A percentile compares a stretch with the other conserved stretches of the same genome.
phyloP scores from a whole-genome alignment of 2,113 vertebrate species.

The Dendrocopos noguchii region DNA sequence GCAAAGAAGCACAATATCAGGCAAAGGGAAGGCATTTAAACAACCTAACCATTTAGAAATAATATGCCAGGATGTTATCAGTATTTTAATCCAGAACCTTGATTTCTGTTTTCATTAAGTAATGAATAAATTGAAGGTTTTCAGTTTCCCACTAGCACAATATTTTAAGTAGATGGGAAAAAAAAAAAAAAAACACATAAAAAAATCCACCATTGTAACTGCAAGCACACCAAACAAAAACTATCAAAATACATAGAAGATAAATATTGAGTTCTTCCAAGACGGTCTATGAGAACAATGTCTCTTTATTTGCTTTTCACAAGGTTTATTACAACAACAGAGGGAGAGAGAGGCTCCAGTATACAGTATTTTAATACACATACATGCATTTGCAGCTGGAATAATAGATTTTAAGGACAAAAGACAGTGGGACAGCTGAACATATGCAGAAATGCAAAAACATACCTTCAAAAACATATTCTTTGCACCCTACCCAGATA shows the following conservation, averaged over 20 bases:
- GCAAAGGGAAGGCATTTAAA: not conserved
- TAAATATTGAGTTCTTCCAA: conserved; percentile 51
- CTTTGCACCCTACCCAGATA: not conserved
- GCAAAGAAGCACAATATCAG: not conserved
- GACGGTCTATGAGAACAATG: conserved; percentile 36
- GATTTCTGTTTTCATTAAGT: conserved; percentile 32
- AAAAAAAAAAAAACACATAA: too few relatives aligned
- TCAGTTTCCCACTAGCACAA: not conserved
- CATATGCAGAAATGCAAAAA: conserved; percentile 15
- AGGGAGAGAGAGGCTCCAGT: not conserved
- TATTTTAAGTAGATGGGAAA: not conserved
- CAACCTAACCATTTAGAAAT: not conserved
- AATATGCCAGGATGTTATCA: conserved; percentile 10
- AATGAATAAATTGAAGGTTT: conserved; percentile 15
- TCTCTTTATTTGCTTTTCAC: conserved; percentile 47
- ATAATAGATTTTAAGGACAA: conserved; percentile 31
- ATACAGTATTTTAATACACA: conserved; percentile 15
- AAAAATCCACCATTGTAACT: not conserved
- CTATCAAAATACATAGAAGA: conserved; percentile 43
- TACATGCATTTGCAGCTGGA: conserved; percentile 11
- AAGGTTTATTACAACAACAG: conserved; percentile 42
- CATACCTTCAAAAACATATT: not conserved
- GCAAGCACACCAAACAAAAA: conserved; percentile 26
- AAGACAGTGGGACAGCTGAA: conserved; percentile 13
- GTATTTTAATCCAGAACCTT: conserved; percentile 3